Conservation (phyloP, 1,140 invertebrate species). For the Diabrotica virgifera region DNA sequence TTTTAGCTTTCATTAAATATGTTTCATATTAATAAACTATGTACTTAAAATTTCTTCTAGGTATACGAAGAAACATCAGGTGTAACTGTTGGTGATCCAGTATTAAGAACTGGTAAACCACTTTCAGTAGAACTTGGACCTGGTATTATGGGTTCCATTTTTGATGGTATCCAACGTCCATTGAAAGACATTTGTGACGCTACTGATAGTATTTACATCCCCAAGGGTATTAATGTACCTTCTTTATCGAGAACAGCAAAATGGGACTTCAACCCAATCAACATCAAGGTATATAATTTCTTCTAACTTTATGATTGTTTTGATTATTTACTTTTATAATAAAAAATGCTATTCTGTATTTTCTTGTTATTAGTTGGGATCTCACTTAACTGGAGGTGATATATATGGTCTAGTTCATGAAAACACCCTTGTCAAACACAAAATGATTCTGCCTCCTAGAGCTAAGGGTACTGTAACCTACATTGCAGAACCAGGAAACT, state of each 20-base stretch:
- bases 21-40: too few species aligned
- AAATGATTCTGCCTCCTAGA: conserved; percentile 89
- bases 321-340: not conserved
- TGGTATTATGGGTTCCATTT: conserved; percentile 98
- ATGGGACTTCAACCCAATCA: conserved; percentile 93
- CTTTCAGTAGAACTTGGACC: conserved; percentile 98
- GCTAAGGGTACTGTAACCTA: conserved; percentile 95
- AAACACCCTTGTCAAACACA: conserved; percentile 96
- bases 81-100: conserved; percentile 98
- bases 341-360: not conserved
- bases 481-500: conserved; percentile 92
- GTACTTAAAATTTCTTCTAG: conserved; percentile 16
- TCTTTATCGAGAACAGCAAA: conserved; percentile 74
- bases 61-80: conserved; percentile 98
- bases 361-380: conserved; percentile 64
- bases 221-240: conserved; percentile 95
- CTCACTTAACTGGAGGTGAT: conserved; percentile 97
- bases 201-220: conserved; percentile 97
- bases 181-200: conserved; percentile 94
- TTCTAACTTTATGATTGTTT: not conserved
- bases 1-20: too few species aligned
- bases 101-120: conserved; percentile 96
- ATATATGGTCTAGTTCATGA: conserved; percentile 95
- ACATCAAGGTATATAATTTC: conserved; percentile 67
- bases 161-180: conserved; percentile 99